Evolutionary conservation across 2,797 vertebrate genomes (phyloP).

Genomic region (Argya squamiceps): DNA sequence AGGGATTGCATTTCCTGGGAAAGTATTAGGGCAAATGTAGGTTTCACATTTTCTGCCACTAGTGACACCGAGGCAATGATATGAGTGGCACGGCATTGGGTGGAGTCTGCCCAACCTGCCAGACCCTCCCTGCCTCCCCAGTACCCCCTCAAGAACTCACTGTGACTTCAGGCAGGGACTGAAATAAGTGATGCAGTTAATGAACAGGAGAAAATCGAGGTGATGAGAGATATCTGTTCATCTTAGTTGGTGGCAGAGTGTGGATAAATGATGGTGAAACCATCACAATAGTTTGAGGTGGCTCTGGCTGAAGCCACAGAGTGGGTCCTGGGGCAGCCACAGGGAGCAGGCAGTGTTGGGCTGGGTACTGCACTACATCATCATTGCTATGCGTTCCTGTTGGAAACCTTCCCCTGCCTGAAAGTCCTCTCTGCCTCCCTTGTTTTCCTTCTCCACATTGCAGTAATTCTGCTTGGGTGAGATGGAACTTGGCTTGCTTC

Average conservation of each 20-base stretch:
- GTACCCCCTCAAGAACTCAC: background rate
- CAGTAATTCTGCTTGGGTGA: background rate
- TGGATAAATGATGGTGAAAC: background rate
- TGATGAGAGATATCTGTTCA: background rate
- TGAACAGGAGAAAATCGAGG: background rate
- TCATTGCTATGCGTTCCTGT: background rate
- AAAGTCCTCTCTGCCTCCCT: background rate
- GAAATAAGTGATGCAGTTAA: background rate
- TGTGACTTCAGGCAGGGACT: background rate
- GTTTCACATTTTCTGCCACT: background rate
- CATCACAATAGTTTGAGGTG: background rate
- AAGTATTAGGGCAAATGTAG: background rate
- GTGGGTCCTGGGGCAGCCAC: background rate
- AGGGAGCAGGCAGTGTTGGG: background rate
- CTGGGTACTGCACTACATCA: background rate
- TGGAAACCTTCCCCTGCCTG: background rate
- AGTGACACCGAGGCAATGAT: background rate
- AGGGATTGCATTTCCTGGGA: background rate
- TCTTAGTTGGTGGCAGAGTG: background rate
- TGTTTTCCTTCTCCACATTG: background rate
- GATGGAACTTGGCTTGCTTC: background rate
- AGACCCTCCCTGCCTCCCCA: background rate
- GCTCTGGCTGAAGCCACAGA: background rate
- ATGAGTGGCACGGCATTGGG: rapidly evolving
- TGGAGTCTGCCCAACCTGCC: background rate